These are phyloP conservation scores for Vanessa tameamea DNA, from an alignment of 1,140 invertebrate species.

Conservation along the genomic window DNA sequence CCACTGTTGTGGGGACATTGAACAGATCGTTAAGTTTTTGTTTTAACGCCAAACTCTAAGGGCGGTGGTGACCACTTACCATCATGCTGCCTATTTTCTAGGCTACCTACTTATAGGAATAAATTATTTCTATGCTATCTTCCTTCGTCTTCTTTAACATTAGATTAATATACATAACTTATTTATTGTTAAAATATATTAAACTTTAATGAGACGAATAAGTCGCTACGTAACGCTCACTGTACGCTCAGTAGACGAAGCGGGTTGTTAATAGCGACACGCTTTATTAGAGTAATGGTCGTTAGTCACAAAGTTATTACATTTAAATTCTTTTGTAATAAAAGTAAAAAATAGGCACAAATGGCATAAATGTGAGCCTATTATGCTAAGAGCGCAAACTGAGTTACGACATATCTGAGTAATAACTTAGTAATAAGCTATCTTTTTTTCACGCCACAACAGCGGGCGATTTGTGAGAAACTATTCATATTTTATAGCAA, in stretches of 20 bases:
- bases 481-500: conserved; percentile 20
- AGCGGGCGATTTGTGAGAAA: not conserved
- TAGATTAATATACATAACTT: no score
- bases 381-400: conserved; percentile 21
- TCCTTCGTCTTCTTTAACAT: no score
- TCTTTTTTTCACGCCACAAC: conserved; percentile 15
- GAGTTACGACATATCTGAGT: conserved; percentile 23
- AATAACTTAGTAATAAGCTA: conserved; percentile 21
- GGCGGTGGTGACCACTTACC: no score
- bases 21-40: no score
- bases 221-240: not conserved
- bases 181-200: no score
- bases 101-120: no score
- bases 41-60: no score
- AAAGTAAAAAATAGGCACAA: conserved; percentile 27
- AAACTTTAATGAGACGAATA: no score
- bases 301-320: conserved; percentile 29
- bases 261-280: conserved; percentile 10
- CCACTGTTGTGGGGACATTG: no score
- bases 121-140: no score
- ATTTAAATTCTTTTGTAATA: conserved; percentile 31
- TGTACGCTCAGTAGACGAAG: not conserved
- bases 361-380: conserved; percentile 26
- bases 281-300: conserved; percentile 27
- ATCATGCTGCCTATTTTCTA: no score